Conservation (phyloP, 1,140 invertebrate genomes). For the Leptoteleia sp. region DNA sequence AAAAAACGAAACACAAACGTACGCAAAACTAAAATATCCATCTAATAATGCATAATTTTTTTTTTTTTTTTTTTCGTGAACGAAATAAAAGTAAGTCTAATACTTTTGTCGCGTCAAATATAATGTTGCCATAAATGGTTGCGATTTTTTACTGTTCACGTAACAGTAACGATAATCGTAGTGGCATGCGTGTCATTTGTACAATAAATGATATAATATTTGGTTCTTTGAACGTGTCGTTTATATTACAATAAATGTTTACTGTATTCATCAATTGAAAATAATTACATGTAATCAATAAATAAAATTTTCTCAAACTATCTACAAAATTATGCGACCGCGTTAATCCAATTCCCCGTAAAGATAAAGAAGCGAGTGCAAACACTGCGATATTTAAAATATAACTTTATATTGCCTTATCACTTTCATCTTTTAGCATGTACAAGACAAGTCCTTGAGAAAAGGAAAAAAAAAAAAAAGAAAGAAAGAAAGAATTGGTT, state of each 20-base stretch:
- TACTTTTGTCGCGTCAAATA: constrained; percentile 51
- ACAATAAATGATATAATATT: constrained; percentile 64
- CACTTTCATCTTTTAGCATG: constrained; percentile 46
- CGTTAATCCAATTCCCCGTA: constrained; percentile 10
- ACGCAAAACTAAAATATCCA: constrained; percentile 50
- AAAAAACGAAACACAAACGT: constrained; percentile 61
- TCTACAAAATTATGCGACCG: constrained; percentile 52
- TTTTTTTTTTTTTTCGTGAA: too few species aligned
- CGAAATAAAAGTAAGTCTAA: too few species aligned
- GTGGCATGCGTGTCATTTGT: constrained; percentile 43
- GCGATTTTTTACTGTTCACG: constrained; percentile 18
- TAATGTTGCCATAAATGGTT: constrained; percentile 32
- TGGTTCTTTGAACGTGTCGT: constrained; percentile 37
- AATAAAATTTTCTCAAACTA: constrained; percentile 56
- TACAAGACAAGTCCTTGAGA: constrained; percentile 33
- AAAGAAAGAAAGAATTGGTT: too few species aligned
- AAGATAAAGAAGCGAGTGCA: constrained; percentile 55
- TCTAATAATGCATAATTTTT: constrained; percentile 22
- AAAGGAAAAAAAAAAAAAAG: too few species aligned
- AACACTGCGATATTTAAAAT: constrained; percentile 57
- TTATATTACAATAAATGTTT: constrained; percentile 64
- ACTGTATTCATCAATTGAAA: constrained; percentile 45
- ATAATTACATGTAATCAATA: constrained; percentile 60
- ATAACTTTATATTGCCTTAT: constrained; percentile 58
- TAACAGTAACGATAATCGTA: constrained; percentile 37